Evolutionary conservation across 2,113 vertebrate species (phyloP), one percentile per base, ranked within the genome.

Genomic region (Nyctibius bracteatus): DNA sequence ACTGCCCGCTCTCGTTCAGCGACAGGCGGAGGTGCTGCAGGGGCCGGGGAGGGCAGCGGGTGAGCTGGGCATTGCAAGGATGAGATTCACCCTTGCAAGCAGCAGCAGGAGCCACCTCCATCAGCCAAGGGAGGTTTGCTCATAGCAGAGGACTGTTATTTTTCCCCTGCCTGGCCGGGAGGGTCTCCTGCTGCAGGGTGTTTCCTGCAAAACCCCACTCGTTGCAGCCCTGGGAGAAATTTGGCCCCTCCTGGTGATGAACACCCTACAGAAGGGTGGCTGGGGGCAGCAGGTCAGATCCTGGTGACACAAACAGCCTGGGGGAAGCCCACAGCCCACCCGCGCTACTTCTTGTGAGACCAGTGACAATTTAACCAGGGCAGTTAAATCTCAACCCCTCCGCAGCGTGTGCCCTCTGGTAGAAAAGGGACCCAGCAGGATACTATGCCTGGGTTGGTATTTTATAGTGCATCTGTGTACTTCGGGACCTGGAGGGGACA

Each of bases 21-120:
- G 99, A 99, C 97, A 99, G 98, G 35, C 99, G 99, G 80, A 99
- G 98, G 95, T 99, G 99, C 99, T 99, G 98, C 39, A 94, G 96
- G 80, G 3, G 43, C 35, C 89, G 65, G 67, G 9, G 43, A 62
- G 67, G 9, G 43, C 14, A 22, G 5, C 2, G 6, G 80, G 90
- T 90, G 27, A 72, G 93, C 25, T 10, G 57, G 47, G 75, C 66
- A 14, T 39, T 1, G 4, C 1, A 0, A 61, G 37, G 47, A 57
- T 4, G 24, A 78, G 8, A 8, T 3, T 19, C 46, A 41, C 35
- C 63, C 63, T 41, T 13, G 46, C 16, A 18, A 24, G 44, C 11
- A 11, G 52, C 67, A 61, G 39, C 6, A 87, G 52, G 8, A 72
- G 24, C 9, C 62, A 23, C 51, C 54, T 61, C 58, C 30, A 2